Conservation (phyloP, 2,888 invertebrate species). For the Nomada hirtipes region DNA sequence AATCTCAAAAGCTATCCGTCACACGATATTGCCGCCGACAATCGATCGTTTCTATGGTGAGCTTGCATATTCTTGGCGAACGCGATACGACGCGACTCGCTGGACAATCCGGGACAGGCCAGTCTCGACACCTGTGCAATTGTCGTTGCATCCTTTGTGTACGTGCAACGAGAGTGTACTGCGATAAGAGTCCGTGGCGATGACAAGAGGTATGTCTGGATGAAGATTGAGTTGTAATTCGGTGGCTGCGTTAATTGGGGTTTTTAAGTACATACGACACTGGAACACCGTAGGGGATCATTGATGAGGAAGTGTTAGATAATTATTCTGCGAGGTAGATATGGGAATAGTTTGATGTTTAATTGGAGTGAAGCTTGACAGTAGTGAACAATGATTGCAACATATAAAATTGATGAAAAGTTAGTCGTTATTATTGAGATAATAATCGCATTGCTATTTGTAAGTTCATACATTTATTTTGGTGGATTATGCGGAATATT, state of each 20-base stretch:
- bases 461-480: too few relatives aligned
- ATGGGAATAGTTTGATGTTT: too few relatives aligned
- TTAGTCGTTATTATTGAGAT: not conserved
- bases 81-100: constrained; percentile 39
- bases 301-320: too few relatives aligned
- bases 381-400: too few relatives aligned
- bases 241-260: not conserved
- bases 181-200: not conserved
- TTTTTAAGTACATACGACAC: not conserved
- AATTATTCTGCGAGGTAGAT: too few relatives aligned
- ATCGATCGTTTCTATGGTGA: constrained; percentile 68
- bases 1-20: constrained; percentile 67
- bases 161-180: not conserved
- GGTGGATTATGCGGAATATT: too few relatives aligned
- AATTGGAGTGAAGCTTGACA: too few relatives aligned
- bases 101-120: constrained; percentile 23
- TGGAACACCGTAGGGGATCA: too few relatives aligned
- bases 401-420: not conserved
- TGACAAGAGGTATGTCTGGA: not conserved
- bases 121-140: not conserved
- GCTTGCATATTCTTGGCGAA: constrained; percentile 65
- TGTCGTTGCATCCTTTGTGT: constrained; percentile 26
- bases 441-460: not conserved
- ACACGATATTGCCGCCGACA: constrained; percentile 59
- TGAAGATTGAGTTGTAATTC: not conserved